A percentile compares a stretch with the other conserved stretches of the same genome.
Evolutionary conservation across 2,797 vertebrate genomes (phyloP).

Genomic region (Rhinoraja longicauda): DNA sequence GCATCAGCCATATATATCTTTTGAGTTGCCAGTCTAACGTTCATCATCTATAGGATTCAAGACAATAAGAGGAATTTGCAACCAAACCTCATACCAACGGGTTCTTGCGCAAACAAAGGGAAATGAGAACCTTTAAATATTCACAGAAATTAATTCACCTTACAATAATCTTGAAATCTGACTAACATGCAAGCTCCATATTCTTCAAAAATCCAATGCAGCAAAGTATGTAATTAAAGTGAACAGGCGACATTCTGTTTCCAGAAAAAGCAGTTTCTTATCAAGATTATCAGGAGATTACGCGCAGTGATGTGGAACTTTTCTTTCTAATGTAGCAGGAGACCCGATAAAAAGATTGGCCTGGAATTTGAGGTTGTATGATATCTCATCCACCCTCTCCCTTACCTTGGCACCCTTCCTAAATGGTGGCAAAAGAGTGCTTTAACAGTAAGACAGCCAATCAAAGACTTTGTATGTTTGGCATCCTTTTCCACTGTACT

Average conservation of each 20-base stretch:
- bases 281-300: conserved; percentile 39
- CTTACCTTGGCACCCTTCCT: not conserved
- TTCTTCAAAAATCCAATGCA: not conserved
- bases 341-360: conserved; percentile 65
- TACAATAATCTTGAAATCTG: not conserved
- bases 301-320: not conserved
- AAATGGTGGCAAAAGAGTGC: not conserved
- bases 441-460: not conserved
- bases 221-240: conserved; percentile 8
- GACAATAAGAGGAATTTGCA: not conserved
- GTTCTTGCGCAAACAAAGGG: not conserved
- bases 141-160: not conserved
- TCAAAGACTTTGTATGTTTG: not conserved
- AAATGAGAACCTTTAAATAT: not conserved
- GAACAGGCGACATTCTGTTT: not conserved
- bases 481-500: not conserved
- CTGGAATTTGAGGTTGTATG: too few relatives aligned
- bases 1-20: not conserved
- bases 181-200: not conserved
- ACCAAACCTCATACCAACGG: not conserved
- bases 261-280: conserved; percentile 12
- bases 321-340: not conserved
- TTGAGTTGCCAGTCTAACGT: not conserved
- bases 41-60: not conserved
- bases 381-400: not conserved